Conservation (phyloP, 2,113 vertebrate species). For the Hystrix cristata region DNA sequence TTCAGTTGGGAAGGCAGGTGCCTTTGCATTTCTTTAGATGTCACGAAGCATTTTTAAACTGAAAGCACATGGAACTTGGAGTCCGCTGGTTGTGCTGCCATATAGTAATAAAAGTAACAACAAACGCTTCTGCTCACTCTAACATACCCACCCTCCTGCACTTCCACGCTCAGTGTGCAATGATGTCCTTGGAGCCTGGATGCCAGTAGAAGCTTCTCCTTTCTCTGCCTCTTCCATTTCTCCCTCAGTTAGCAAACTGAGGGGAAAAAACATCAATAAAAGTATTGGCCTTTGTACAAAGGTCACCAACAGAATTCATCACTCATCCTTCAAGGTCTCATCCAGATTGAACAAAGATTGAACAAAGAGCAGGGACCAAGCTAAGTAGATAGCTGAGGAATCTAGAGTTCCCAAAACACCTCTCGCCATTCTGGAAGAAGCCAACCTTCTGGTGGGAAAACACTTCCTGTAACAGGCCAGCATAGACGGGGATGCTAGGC, state of each 20-base stretch:
- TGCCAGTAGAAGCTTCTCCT: neutral
- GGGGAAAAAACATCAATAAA: neutral
- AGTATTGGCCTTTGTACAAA: neutral
- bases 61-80: neutral
- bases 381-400: neutral
- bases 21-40: conserved; percentile 48
- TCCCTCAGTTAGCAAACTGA: neutral
- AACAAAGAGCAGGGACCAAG: neutral
- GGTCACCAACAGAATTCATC: neutral
- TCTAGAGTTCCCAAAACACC: neutral
- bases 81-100: neutral
- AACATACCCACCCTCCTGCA: neutral
- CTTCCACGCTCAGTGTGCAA: neutral
- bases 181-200: neutral
- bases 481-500: no score
- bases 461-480: neutral
- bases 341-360: neutral
- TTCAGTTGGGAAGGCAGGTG: conserved; percentile 42
- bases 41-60: conserved; percentile 50
- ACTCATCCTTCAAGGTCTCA: neutral
- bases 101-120: neutral
- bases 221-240: neutral
- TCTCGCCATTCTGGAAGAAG: neutral
- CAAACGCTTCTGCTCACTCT: neutral
- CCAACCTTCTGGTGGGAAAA: neutral